Percentiles rank a stretch among this genome's conserved stretches.
Conservation (phyloP, 2,888 invertebrate species). For the Chymomyza fuscimana region DNA sequence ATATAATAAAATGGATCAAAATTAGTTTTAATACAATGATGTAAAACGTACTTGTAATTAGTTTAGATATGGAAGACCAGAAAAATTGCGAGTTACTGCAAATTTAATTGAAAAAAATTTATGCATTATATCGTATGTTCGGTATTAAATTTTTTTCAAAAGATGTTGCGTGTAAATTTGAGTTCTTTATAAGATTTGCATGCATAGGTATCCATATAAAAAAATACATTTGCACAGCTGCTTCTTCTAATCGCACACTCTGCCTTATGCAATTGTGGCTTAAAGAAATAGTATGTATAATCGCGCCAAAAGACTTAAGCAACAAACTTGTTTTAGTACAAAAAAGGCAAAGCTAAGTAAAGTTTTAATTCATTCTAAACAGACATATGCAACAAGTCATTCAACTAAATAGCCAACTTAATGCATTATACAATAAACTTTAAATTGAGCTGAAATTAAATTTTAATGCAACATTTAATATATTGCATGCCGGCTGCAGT, state of each 20-base stretch:
- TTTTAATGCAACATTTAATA: background rate
- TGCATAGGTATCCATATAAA: too few species aligned
- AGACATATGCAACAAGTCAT: background rate
- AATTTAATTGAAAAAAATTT: too few species aligned
- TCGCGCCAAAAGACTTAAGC: slow-evolving; percentile 33
- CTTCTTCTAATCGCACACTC: background rate
- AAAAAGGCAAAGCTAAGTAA: background rate
- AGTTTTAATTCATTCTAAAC: background rate
- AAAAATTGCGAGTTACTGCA: too few species aligned
- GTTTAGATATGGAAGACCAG: too few species aligned
- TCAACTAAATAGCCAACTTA: background rate
- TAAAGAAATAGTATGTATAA: background rate
- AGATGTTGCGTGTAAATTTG: too few species aligned
- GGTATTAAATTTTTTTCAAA: too few species aligned
- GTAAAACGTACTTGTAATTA: too few species aligned
- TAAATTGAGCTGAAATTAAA: background rate
- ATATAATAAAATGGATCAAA: too few species aligned
- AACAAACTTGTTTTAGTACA: slow-evolving; percentile 35
- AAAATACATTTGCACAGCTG: too few species aligned
- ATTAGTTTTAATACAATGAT: too few species aligned
- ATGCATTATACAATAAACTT: background rate
- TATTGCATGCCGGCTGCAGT: background rate
- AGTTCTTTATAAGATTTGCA: too few species aligned
- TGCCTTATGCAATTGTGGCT: background rate
- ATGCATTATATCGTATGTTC: too few species aligned